A percentile compares a stretch with the other conserved stretches of the same genome.
These are phyloP conservation scores for Procavia capensis DNA, from an alignment of 2,113 vertebrate genomes.

Conservation along the genomic window DNA sequence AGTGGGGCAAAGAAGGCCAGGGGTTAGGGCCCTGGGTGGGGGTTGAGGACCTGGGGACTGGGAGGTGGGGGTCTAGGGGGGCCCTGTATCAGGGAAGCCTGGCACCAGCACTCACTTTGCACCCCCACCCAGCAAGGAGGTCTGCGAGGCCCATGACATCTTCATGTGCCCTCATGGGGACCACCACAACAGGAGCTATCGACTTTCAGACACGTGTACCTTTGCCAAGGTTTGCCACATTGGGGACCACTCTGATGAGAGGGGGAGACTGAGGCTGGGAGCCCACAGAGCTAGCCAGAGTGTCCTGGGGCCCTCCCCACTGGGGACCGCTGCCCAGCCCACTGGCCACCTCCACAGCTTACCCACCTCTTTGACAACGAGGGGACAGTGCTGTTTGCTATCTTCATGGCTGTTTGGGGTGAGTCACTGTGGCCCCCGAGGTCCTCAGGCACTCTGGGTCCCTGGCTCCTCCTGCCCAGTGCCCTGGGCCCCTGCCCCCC, in stretches of 20 bases:
- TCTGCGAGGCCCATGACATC: constrained; percentile 89
- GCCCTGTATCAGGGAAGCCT: background rate
- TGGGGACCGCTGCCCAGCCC: background rate
- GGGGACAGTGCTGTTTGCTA: constrained; percentile 94
- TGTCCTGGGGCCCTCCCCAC: background rate
- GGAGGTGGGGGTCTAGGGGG: no score
- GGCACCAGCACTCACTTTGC: background rate
- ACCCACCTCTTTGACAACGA: constrained; percentile 96
- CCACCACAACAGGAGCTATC: constrained; percentile 87
- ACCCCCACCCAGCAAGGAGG: constrained; percentile 91
- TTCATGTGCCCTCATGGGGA: constrained; percentile 95
- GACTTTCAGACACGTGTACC: constrained; percentile 92
- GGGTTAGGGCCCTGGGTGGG: no score
- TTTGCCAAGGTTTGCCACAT: constrained; percentile 89
- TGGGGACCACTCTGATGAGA: no score
- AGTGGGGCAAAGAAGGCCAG: rapidly evolving
- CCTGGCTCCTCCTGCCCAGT: rapidly evolving
- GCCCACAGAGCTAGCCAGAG: background rate
- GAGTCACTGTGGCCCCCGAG: constrained; percentile 71
- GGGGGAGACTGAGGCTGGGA: background rate
- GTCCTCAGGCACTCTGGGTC: background rate
- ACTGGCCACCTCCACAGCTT: constrained; percentile 84
- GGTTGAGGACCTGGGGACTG: background rate
- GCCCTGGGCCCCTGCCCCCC: background rate
- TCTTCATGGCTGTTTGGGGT: constrained; percentile 98